Conservation (phyloP, 2,888 invertebrate genomes). For the Incurvaria masculella region DNA sequence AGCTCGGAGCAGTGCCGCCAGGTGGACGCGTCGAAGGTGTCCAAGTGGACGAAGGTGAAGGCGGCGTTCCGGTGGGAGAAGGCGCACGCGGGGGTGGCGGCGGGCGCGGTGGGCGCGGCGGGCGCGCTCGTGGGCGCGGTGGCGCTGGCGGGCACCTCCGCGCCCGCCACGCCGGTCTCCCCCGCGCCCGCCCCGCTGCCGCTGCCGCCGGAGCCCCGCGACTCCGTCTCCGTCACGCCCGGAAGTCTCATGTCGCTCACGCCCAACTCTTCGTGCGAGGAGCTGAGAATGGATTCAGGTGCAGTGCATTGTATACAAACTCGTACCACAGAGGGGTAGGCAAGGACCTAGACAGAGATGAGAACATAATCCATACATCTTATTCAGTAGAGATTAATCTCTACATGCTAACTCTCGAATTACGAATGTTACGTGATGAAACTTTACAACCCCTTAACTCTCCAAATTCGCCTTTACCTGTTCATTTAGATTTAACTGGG, state of each 20-base stretch:
- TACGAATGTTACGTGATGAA: too few species aligned
- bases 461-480: too few species aligned
- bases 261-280: conserved; percentile 73
- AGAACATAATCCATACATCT: too few species aligned
- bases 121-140: conserved; percentile 50
- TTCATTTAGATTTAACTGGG: too few species aligned
- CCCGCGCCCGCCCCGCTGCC: conserved; percentile 24
- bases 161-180: neutral
- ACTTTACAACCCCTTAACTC: too few species aligned
- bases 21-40: conserved; percentile 61
- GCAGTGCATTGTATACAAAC: too few species aligned
- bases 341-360: too few species aligned
- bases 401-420: too few species aligned
- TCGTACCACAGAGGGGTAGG: too few species aligned
- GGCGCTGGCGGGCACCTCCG: conserved; percentile 15
- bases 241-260: conserved; percentile 64
- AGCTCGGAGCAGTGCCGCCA: conserved; percentile 32
- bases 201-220: conserved; percentile 46
- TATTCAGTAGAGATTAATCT: too few species aligned
- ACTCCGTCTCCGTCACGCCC: conserved; percentile 53
- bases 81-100: conserved; percentile 52
- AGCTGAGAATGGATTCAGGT: conserved; percentile 49
- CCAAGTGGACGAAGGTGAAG: conserved; percentile 88
- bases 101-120: conserved; percentile 41
- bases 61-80: conserved; percentile 87